Conservation (phyloP, 2,113 vertebrate species). For the Sus scrofa region T2T-Sscrofa CM000824.6:61405001-61405500, state of each 20-base stretch:
- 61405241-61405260: fast-evolving
- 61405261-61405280: background rate
- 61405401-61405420: background rate
- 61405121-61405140: background rate
- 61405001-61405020: no score
- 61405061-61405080: background rate
- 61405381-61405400: background rate
- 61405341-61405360: background rate
- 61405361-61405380: background rate
- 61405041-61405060: background rate
- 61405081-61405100: background rate
- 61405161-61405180: background rate
- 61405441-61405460: background rate
- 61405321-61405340: background rate
- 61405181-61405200: background rate
- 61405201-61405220: background rate
- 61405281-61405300: background rate
- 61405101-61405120: background rate
- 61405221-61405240: background rate
- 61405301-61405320: background rate
- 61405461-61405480: background rate
- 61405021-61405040: background rate
- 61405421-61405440: background rate
- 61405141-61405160: background rate
- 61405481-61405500: background rate